Base-by-base conservation (phyloP, 1,140 invertebrate genomes). In the Trachelipus rathkii region DNA sequence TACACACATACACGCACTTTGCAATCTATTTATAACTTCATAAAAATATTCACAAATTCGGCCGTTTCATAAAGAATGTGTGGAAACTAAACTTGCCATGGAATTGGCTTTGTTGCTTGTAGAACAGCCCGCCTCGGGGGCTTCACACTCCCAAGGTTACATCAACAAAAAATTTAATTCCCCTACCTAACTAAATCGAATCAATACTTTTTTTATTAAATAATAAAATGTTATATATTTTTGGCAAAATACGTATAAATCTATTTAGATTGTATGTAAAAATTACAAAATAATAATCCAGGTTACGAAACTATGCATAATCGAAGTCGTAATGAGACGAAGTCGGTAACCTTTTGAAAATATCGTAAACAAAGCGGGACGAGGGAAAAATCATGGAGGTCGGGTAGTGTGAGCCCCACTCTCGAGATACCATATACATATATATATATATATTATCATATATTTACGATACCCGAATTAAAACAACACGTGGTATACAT, bases 301-400 rank as follows among this genome's bases (percentile, higher is more conserved):
- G 1, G 33, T 33, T 33, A 33, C 33, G 33, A 33, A 33, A 33
- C 33, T 33, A 33, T 33, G 33, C 33, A 33, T 33, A 33, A 33
- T 33, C 33, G 33, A 33, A 33, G 2, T 19, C 19, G 19, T 60
- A 60, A 60, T 60, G 50, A 60, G 50, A 60, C 19, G 50, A 60
- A 15, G 50, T 13, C 50, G 72, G 70, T 44, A 33, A 44, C 44
- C 24, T 43, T 33, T 71, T 71, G 70, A 33, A n/a, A 71, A 50
- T 45, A 50, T 24, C 44, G 71, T 72, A 78, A 76, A 78, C 77
- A 78, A 78, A 78, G 74, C 46, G 44, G 33, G 66, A 44, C 33
- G 44, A 76, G 68, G 74, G 73, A 67, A 73, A 78, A 78, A 76
- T 78, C 77, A 78, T 78, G 77, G 77, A 76, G 77, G 77, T 60